These are phyloP conservation scores for Cerastis rubricosa DNA, from an alignment of 2,888 invertebrate species.

Conservation along the genomic window DNA sequence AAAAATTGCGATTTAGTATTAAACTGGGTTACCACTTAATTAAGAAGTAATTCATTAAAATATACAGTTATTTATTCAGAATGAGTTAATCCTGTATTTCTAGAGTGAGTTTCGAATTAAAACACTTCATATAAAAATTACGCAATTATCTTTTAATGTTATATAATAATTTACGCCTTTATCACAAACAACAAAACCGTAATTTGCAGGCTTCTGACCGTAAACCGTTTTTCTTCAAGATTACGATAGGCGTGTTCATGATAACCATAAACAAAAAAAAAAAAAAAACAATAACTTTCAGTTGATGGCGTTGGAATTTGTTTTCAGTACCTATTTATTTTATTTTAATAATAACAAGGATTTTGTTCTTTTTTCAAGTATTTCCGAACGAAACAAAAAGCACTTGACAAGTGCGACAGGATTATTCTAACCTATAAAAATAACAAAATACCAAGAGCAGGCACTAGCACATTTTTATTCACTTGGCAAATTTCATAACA, in stretches of 20 bases:
- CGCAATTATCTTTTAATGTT: not conserved
- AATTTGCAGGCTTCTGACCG: not conserved
- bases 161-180: not conserved
- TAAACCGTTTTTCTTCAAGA: not conserved
- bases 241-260: not conserved
- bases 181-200: not conserved
- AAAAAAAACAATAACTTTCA: not conserved
- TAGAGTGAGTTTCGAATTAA: not conserved
- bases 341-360: not conserved
- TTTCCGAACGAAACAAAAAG: not conserved
- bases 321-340: not conserved
- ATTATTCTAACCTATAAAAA: slow-evolving; percentile 31
- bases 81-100: not conserved
- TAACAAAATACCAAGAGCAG: slow-evolving; percentile 7
- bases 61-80: not conserved
- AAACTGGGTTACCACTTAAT: slow-evolving; percentile 69
- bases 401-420: not conserved
- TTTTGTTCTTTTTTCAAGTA: not conserved
- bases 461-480: slow-evolving; percentile 29
- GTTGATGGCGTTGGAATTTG: not conserved
- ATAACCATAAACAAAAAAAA: not conserved
- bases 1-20: slow-evolving; percentile 82
- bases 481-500: not conserved
- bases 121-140: not conserved
- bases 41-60: not conserved